A percentile compares a stretch with the other conserved stretches of the same genome.
These are phyloP conservation scores for Ochropleura plecta DNA, from an alignment of 2,888 invertebrate genomes.

Conservation along the genomic window DNA sequence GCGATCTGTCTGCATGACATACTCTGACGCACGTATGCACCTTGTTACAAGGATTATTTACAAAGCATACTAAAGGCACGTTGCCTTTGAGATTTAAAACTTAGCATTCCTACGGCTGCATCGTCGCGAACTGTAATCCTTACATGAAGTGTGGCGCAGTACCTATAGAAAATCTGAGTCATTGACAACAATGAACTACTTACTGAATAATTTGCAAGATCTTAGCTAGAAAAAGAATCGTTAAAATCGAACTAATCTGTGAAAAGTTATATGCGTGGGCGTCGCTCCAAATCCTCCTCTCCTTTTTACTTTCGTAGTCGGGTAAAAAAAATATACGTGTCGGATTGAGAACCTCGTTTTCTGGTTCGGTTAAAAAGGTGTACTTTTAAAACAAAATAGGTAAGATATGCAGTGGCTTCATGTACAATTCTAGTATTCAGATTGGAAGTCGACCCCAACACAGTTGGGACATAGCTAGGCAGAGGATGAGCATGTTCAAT, in stretches of 20 bases:
- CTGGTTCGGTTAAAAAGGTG: no score
- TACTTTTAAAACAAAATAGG: no score
- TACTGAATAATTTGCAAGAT: neutral
- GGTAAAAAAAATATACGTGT: neutral
- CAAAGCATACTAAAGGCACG: conserved; percentile 18
- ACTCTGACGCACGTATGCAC: conserved; percentile 22
- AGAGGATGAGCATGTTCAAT: no score
- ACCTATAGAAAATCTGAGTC: neutral
- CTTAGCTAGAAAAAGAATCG: neutral
- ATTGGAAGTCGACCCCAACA: no score
- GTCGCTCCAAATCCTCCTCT: no score
- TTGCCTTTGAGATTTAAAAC: conserved; percentile 28
- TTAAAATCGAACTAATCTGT: neutral
- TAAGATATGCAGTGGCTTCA: no score
- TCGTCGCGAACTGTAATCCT: neutral
- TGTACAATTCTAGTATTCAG: no score
- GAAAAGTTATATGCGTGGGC: neutral
- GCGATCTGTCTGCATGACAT: conserved; percentile 18
- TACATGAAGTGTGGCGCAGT: neutral
- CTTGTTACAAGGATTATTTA: conserved; percentile 22
- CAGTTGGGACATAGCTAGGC: no score
- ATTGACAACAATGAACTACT: neutral
- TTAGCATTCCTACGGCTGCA: conserved; percentile 32
- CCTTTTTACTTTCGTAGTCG: no score
- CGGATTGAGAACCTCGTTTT: neutral